These are phyloP conservation scores for Drosophila flavopinicola DNA, from an alignment of 2,888 invertebrate genomes.

Conservation along the genomic window DNA sequence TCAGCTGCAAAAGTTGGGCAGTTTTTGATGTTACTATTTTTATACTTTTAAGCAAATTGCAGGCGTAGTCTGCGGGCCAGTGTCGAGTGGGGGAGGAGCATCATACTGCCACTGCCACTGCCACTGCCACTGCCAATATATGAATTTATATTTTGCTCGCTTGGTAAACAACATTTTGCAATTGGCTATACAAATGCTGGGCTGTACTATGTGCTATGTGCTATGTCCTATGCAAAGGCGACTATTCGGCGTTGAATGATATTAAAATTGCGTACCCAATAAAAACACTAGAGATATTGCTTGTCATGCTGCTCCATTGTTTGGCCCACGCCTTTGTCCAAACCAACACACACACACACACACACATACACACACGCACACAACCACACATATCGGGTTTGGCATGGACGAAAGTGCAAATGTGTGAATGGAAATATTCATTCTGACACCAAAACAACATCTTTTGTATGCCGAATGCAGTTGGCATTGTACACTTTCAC, in stretches of 20 bases:
- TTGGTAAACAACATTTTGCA: constrained; percentile 67
- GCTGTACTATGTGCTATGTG: too few species aligned
- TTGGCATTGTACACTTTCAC: constrained; percentile 7
- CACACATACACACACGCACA: background rate
- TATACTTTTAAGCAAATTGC: constrained; percentile 72
- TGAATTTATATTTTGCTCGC: constrained; percentile 38
- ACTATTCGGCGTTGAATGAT: constrained; percentile 8
- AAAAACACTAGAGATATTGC: constrained; percentile 14
- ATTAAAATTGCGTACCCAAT: constrained; percentile 34
- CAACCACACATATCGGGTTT: constrained; percentile 16
- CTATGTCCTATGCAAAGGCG: constrained; percentile 26
- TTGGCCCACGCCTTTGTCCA: constrained; percentile 31
- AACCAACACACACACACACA: constrained; percentile 1
- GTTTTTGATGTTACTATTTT: constrained; percentile 49
- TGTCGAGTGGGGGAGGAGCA: background rate
- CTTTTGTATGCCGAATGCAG: constrained; percentile 3
- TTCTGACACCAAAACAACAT: constrained; percentile 2
- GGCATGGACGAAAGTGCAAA: constrained; percentile 8
- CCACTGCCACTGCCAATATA: constrained; percentile 31
- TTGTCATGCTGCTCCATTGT: constrained; percentile 37
- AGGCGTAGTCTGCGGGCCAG: constrained; percentile 21
- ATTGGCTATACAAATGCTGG: constrained; percentile 38
- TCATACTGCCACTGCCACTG: constrained; percentile 21
- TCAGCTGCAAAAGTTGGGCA: constrained; percentile 41
- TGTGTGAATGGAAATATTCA: constrained; percentile 23